Base-by-base conservation (phyloP, 2,113 vertebrate species). In the Scomber scombrus region DNA sequence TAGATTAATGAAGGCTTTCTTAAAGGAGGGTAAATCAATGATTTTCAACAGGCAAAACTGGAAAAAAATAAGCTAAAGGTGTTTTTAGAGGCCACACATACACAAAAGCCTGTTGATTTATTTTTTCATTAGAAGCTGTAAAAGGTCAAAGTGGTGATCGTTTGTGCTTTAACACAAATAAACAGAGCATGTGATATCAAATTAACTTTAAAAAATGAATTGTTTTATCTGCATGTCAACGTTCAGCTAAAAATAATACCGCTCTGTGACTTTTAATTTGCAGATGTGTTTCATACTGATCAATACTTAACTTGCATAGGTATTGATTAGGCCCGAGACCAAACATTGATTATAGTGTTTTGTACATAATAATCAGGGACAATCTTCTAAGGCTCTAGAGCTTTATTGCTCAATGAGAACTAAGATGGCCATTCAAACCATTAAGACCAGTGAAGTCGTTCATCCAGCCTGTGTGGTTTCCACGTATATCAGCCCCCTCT, bases 231-330 rank as follows among this genome's bases (percentile, higher is more conserved):
- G 13, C 46, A 57, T 8, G n/a, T 50, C 31, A 5, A 34, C 47
- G 16, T 16, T 72, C 9, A 23, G 9, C 11, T 50, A 11, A 4
- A 11, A 14, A 5, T 31, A 62, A 81, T 19, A 70, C 49, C 0
- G 0, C 14, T 23, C 26, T 45, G 12, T n/a, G 31, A 11, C 18
- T 1, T 70, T 60, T 54, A 68, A 29, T 50, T 65, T 69, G 60
- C 5, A 16, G 55, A 45, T 4, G 4, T 3, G 1, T 47, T 21
- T 51, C 29, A 3, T 13, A 1, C 43, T 40, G 66, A 84, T 88
- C 86, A 62, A 82, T 87, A 55, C 12, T n/a, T 55, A 26, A 63
- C 19, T 55, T 49, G 2, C 3, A 26, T 26, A 26, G 5, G 40
- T 46, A 56, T 16, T 67, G 62, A 82, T 74, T 74, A 15, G 18